Base-by-base conservation (phyloP, 2,888 invertebrate species). In the Idaea biselata region DNA sequence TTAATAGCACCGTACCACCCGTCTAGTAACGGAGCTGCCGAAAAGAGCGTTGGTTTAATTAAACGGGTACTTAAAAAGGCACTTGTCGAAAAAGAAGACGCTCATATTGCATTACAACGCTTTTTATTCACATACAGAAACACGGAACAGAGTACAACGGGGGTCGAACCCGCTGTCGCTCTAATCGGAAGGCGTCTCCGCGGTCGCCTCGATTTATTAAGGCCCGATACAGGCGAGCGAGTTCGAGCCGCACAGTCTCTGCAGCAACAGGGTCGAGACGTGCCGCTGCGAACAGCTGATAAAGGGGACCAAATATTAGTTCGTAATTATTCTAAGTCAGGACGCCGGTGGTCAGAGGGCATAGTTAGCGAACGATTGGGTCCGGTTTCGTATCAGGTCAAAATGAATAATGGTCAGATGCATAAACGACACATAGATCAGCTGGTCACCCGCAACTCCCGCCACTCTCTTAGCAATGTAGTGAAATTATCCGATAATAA, bases 1-100 rank as follows among this genome's bases (percentile, higher is more conserved):
- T 72, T 72, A 58, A 66, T 71, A 0, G 63, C 73, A 2, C 68
- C 67, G 0, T 72, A 73, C 16, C 70, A 73, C 44, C 72, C 71
- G 1, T 58, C 72, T 1, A 69, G 68, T 0, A 73, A 74, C 17
- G 71, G 70, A 6, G 65, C 67, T 0, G 72, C 70, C 0, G 70
- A 73, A 63, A 72, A 71, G 54, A 68, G 69, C 0, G 71, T 72
- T 0, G 60, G 57, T 16, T 68, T 59, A 4, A 16, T 62, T 16
- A 69, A 70, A 58, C 61, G 59, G 31, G 71, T 64, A 2, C 66
- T 70, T 8, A 66, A 67, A 62, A 73, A 71, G 53, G 73, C 71
- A 8, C 7, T 60, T 6, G n/a, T n/a, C 8, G 61, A 67, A 8
- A 54, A 55, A 0, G 54, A 33, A 44, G 60, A 70, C 25, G 32